phyloP scores from a whole-genome alignment of 2,888 invertebrate species.

The Melinopterus prodromus region DNA sequence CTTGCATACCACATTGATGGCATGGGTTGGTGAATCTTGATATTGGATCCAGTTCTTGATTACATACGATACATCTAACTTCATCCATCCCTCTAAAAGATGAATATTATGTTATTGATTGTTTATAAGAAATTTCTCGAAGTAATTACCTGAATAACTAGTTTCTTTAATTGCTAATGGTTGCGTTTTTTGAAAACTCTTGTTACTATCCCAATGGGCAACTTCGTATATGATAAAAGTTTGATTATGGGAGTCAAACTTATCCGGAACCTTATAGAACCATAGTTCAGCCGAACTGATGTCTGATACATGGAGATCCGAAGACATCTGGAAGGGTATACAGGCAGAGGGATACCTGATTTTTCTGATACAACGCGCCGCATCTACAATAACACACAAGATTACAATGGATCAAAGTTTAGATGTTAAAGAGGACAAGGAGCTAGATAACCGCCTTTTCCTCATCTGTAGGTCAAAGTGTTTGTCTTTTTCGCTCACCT shows the following conservation, averaged over 20 bases:
- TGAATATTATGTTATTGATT: neutral
- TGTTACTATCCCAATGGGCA: slow-evolving; percentile 75
- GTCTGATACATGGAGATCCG: slow-evolving; percentile 76
- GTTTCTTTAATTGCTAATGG: slow-evolving; percentile 82
- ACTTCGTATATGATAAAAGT: slow-evolving; percentile 82
- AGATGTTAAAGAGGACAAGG: slow-evolving; percentile 30
- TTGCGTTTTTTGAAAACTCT: slow-evolving; percentile 79
- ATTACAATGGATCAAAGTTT: slow-evolving; percentile 34
- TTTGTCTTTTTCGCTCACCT: slow-evolving; percentile 63
- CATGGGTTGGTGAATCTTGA: slow-evolving; percentile 71
- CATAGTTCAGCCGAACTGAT: slow-evolving; percentile 82
- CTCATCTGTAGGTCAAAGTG: slow-evolving; percentile 9
- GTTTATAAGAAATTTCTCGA: slow-evolving; percentile 4
- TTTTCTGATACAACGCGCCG: slow-evolving; percentile 61
- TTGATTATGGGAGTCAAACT: slow-evolving; percentile 72
- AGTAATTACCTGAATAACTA: slow-evolving; percentile 69
- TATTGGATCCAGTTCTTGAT: slow-evolving; percentile 80
- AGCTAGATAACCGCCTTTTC: slow-evolving; percentile 11
- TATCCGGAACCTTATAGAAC: slow-evolving; percentile 78
- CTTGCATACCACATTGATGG: slow-evolving; percentile 79
- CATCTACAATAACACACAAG: slow-evolving; percentile 57
- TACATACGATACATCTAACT: slow-evolving; percentile 79
- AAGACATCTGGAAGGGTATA: slow-evolving; percentile 79
- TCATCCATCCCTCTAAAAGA: slow-evolving; percentile 78
- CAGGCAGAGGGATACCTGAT: slow-evolving; percentile 73